Evolutionary conservation across 2,113 vertebrate genomes (phyloP), one percentile per base, ranked within the genome.

Genomic region (Thamnophis sirtalis): DNA sequence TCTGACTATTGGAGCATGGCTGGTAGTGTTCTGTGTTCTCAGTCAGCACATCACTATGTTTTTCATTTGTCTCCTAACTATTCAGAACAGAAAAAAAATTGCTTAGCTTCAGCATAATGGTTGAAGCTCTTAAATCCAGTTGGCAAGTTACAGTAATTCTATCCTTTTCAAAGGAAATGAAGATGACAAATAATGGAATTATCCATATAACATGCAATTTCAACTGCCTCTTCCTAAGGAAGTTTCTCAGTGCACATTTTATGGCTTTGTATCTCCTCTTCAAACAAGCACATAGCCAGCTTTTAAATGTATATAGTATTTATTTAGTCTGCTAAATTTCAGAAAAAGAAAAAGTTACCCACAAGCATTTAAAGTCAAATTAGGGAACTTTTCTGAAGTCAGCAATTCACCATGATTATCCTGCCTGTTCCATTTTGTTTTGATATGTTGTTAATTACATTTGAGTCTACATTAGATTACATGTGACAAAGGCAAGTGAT

Each of bases 401-500:
- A 87, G 3, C 73, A 84, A 17, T 17, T 90, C 43, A 51, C 43
- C 15, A 94, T 90, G 13, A 87, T 93, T 93, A 85, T 8, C 86
- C 19, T 93, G 92, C 22, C 15, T 85, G 49, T 0, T 53, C 90
- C 43, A 86, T 93, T 93, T n/a, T 4, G 11, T 8, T 93, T 91
- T 92, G 15, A 85, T 2, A 93, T 33, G 28, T 87, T 73, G 89
- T 92, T 26, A 0, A 2, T 89, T 87, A 90, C 50, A 22, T 87
- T 90, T 88, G 50, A 90, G 60, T 51, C 51, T 84, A 86, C 15
- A 84, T 88, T 84, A 88, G 86, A 90, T 84, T 88, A 93, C 95
- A 93, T 63, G 24, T 94, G 15, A 4, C 87, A 15, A 91, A 3
- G 43, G n/a, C 92, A 95, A 93, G 88, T 92, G 89, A 28, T 73